Percentiles rank a stretch among this genome's conserved stretches.
Conservation (phyloP, 2,888 invertebrate genomes). For the Tetragnatha montana region DNA sequence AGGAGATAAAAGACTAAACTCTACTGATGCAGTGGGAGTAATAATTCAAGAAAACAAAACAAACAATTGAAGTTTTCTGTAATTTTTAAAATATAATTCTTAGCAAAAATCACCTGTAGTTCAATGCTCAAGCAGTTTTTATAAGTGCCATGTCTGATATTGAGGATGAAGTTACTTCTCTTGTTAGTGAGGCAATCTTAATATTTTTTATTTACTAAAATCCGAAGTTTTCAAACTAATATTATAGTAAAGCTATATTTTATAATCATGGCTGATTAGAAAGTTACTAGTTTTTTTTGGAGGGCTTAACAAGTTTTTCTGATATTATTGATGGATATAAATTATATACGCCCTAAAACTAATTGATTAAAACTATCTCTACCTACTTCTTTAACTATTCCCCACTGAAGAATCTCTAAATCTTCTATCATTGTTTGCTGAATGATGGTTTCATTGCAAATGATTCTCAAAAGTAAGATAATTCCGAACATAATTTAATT, state of each 20-base stretch:
- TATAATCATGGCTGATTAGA: too few relatives aligned
- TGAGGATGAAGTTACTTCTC: slow-evolving; percentile 62
- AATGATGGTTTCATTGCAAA: too few relatives aligned
- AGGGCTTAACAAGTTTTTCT: too few relatives aligned
- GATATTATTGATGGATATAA: too few relatives aligned
- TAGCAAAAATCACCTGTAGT: background rate
- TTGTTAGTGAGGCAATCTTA: slow-evolving; percentile 20
- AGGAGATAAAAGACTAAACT: background rate
- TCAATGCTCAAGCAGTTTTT: background rate
- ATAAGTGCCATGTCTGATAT: slow-evolving; percentile 56
- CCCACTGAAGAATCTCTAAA: too few relatives aligned
- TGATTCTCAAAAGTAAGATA: too few relatives aligned
- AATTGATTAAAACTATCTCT: too few relatives aligned
- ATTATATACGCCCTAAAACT: too few relatives aligned
- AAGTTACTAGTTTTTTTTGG: too few relatives aligned
- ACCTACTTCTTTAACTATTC: too few relatives aligned
- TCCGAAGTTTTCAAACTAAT: background rate
- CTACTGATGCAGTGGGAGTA: background rate
- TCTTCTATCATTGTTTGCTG: too few relatives aligned
- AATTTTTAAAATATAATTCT: background rate
- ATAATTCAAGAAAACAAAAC: background rate
- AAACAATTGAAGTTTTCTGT: background rate
- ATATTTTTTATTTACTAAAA: background rate
- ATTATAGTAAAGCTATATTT: background rate
- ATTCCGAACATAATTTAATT: too few relatives aligned